Base-by-base conservation (phyloP, 2,113 vertebrate genomes). In the Theristicus caerulescens region DNA sequence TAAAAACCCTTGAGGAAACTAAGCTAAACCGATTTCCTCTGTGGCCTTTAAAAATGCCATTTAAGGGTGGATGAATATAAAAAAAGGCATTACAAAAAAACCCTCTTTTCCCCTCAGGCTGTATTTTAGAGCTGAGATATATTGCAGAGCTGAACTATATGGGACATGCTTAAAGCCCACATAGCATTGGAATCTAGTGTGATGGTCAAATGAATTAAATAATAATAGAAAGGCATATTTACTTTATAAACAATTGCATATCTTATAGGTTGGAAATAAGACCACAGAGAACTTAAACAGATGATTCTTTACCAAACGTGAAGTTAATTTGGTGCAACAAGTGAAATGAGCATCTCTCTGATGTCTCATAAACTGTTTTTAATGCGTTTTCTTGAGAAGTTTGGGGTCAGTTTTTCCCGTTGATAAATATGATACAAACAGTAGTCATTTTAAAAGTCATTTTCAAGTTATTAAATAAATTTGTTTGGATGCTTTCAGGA, bases 291-390 rank as follows among this genome's bases (percentile, higher is more conserved):
- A 82, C 81, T 25, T 38, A 11, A 51, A 42, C 6, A 49, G 44
- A 34, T 69, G 7, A 13, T 88, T 82, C 51, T 34, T 79, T 80
- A 32, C 55, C n/a, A 85, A 82, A 74, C 3, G 1, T 59, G 19
- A 77, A 27, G 42, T 34, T 69, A 61, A 34, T 91, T 78, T 65
- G 14, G 20, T 81, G 81, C 92, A 97, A 94, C 95, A 97, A 92
- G 96, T 94, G 58, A 78, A 87, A 71, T 9, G 19, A 16, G 7
- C 17, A 34, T 46, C 7, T 65, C 32, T 93, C 51, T 79, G 40
- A 47, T 67, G 21, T 83, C 44, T 87, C 29, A 18, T 40, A 31
- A 34, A 9, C 2, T 65, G 9, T 0, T 86, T 89, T 71, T 40
- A 73, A 18, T 42, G 36, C 14, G 4, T 78, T 93, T 88, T 38